phyloP scores from a whole-genome alignment of 2,888 invertebrate genomes.

The Ashinkailepas kermadecensis region DNA sequence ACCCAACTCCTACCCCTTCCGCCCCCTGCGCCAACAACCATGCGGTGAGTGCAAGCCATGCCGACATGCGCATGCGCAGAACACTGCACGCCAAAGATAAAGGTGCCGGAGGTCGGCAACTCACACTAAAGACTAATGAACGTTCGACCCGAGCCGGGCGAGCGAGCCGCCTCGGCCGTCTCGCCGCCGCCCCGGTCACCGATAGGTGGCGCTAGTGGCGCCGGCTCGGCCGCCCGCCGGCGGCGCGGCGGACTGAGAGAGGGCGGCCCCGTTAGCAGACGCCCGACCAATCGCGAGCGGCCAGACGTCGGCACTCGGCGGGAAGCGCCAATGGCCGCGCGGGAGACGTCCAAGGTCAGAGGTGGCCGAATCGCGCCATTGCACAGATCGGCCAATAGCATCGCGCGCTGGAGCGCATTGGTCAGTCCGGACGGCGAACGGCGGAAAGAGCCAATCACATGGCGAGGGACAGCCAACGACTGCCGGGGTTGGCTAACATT shows the following conservation, averaged over 20 bases:
- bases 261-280: slow-evolving; percentile 5
- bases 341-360: not conserved
- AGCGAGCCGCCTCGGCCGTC: not conserved
- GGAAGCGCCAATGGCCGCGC: not conserved
- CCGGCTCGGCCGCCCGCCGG: not conserved
- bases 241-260: slow-evolving; percentile 10
- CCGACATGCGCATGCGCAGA: slow-evolving; percentile 16
- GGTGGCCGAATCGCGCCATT: too few relatives aligned
- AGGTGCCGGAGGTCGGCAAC: not conserved
- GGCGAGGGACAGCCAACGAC: too few relatives aligned
- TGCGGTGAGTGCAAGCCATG: not conserved
- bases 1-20: not conserved
- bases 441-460: too few relatives aligned
- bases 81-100: slow-evolving; percentile 20
- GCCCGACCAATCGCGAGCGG: not conserved
- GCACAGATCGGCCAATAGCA: too few relatives aligned
- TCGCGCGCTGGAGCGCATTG: not conserved
- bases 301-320: not conserved
- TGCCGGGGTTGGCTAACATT: too few relatives aligned
- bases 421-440: too few relatives aligned
- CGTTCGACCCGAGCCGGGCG: not conserved
- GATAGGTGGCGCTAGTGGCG: not conserved
- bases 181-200: not conserved
- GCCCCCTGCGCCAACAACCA: not conserved
- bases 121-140: slow-evolving; percentile 23